Base-by-base conservation (phyloP, 2,113 vertebrate genomes). In the Rhadina sibilatrix region DNA sequence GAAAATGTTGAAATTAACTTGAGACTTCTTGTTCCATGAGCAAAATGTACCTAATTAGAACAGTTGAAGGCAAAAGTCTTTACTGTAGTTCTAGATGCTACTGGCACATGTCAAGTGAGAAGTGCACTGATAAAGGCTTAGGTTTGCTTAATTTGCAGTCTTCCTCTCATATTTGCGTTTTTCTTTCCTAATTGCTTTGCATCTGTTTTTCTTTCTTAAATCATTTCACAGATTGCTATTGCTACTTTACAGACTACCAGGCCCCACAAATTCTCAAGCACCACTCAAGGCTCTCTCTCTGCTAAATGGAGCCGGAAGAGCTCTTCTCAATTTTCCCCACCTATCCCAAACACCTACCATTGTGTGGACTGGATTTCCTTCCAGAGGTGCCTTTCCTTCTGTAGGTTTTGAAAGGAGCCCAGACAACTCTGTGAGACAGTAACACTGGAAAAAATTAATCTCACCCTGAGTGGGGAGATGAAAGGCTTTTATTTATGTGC, bases 371-470 rank as follows among this genome's bases (percentile, higher is more conserved):
- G 42, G 60, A 59, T 87, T 92, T 96, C 76, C 76, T 92, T 89
- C 66, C 1, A 6, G 69, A 68, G 27, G 10, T 91, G 44, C 44
- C 65, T 91, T 50, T 85, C 35, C 64, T 89, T 64, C 49, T 60
- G 27, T 31, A 40, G 80, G 7, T 90, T 70, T 72, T 70, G 37
- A 83, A 66, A 61, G 42, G 33, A 78, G 56, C 59, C 50, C 30
- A 42, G 63, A 50, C 70, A 83, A 12, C 30, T 65, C 66, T 65
- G 64, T 89, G 79, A 92, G 70, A 54, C 50, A 86, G n/a, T 88
- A 49, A 93, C 83, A 69, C 87, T 95, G 89, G 75, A 89, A 92
- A 89, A 92, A 87, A 91, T 95, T 90, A 89, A 89, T 95, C 50
- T 91, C 63, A 5, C 21, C 46, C 63, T 74, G 66, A 90, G 53